Conservation (phyloP, 2,888 invertebrate species). For the Carpatolechia fugitivella region DNA sequence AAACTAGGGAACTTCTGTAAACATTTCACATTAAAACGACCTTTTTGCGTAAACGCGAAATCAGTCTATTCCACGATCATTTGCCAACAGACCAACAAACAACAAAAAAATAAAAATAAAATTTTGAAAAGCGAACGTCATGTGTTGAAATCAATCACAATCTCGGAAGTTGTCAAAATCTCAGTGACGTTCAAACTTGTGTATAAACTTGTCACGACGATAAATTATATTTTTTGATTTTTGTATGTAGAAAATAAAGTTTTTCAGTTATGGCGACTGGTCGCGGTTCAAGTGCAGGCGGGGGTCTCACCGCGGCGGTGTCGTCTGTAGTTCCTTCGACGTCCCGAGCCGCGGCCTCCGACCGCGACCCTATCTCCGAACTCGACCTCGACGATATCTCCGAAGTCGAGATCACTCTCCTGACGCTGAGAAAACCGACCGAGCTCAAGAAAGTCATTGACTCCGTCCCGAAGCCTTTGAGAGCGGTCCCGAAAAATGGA, state of each 20-base stretch:
- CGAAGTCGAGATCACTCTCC: slow-evolving; percentile 54
- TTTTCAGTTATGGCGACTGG: neutral
- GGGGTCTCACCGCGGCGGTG: neutral
- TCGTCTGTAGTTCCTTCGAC: no score
- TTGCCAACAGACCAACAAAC: neutral
- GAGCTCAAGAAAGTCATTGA: slow-evolving; percentile 69
- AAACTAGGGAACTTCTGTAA: slow-evolving; percentile 18
- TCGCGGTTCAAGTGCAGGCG: neutral
- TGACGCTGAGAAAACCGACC: slow-evolving; percentile 69
- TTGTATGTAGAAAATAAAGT: neutral
- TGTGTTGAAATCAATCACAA: neutral
- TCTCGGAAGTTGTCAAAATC: neutral
- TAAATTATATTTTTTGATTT: neutral
- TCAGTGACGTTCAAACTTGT: neutral
- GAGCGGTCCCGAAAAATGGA: slow-evolving; percentile 70
- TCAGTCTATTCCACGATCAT: neutral
- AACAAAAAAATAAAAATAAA: neutral
- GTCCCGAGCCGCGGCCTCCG: neutral
- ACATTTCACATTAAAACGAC: slow-evolving; percentile 7
- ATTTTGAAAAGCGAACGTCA: slow-evolving; percentile 4
- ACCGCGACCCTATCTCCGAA: neutral
- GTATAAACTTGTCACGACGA: neutral
- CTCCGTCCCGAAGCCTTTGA: slow-evolving; percentile 64
- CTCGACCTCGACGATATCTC: slow-evolving; percentile 40
- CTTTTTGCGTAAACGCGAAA: slow-evolving; percentile 10